Conservation (phyloP, 2,113 vertebrate genomes). For the Bothrops jararaca region DNA sequence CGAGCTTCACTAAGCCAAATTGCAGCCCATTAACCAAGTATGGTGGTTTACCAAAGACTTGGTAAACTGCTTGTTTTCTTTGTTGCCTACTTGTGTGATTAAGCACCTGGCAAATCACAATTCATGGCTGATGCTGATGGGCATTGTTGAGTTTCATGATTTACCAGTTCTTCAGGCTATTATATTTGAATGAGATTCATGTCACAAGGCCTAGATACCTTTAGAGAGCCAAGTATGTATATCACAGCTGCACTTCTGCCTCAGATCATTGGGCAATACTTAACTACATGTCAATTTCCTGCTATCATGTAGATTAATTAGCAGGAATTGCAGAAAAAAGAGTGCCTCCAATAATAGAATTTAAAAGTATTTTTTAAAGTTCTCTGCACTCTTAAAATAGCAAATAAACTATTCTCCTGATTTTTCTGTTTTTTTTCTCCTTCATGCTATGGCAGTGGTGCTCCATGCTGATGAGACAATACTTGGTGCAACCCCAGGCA, state of each 20-base stretch:
- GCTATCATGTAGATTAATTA: fast-evolving
- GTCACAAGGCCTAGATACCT: background rate
- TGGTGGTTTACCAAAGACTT: background rate
- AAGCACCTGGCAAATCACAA: background rate
- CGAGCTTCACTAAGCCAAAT: background rate
- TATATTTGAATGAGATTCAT: background rate
- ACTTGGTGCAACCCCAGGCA: conserved; percentile 80
- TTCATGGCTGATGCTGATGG: background rate
- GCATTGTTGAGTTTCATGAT: background rate
- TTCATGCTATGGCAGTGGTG: conserved; percentile 82
- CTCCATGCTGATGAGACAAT: conserved; percentile 82
- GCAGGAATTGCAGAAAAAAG: background rate
- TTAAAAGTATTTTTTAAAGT: conserved; percentile 22
- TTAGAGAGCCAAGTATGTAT: background rate
- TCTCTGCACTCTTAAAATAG: conserved; percentile 48
- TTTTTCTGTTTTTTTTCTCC: conserved; percentile 79
- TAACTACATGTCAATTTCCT: fast-evolving
- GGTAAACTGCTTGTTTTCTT: background rate
- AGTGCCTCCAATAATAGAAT: fast-evolving
- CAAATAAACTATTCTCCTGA: conserved; percentile 60
- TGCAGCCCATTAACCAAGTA: background rate
- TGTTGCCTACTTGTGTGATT: background rate
- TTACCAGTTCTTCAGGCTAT: fast-evolving
- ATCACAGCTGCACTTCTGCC: background rate
- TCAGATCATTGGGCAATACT: background rate